Evolutionary conservation across 2,797 vertebrate species (phyloP).

Genomic region (Cyclura pinguis): DNA sequence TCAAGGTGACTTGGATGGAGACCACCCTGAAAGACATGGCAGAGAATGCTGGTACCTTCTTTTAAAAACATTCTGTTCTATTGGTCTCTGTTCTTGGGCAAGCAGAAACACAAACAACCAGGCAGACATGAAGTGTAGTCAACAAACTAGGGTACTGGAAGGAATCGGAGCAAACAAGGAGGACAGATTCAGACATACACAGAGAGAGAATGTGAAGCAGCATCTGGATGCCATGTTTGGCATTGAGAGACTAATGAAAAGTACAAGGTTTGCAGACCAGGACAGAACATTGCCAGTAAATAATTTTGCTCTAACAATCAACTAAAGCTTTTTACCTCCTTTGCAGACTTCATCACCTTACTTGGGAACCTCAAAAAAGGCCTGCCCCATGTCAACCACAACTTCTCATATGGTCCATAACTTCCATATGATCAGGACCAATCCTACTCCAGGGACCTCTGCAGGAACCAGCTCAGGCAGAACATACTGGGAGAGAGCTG

Average conservation of each 20-base stretch:
- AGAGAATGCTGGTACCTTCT: conserved; percentile 19
- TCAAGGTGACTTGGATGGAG: background rate
- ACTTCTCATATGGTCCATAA: too few species aligned
- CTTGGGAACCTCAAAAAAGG: too few species aligned
- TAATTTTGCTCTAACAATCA: too few species aligned
- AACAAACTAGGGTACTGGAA: background rate
- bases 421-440: too few species aligned
- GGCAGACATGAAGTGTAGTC: background rate
- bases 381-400: too few species aligned
- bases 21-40: background rate
- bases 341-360: too few species aligned
- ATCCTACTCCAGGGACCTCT: too few species aligned
- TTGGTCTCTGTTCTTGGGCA: background rate
- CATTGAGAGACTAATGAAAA: background rate
- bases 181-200: background rate
- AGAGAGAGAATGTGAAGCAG: background rate
- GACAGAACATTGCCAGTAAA: background rate
- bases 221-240: background rate
- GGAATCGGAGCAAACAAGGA: background rate
- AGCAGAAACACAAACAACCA: background rate
- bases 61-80: background rate
- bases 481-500: too few species aligned
- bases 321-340: too few species aligned
- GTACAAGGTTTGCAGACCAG: background rate
- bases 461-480: too few species aligned